Conservation (phyloP, 2,888 invertebrate species). For the Pristionchus exspectatus region DNA sequence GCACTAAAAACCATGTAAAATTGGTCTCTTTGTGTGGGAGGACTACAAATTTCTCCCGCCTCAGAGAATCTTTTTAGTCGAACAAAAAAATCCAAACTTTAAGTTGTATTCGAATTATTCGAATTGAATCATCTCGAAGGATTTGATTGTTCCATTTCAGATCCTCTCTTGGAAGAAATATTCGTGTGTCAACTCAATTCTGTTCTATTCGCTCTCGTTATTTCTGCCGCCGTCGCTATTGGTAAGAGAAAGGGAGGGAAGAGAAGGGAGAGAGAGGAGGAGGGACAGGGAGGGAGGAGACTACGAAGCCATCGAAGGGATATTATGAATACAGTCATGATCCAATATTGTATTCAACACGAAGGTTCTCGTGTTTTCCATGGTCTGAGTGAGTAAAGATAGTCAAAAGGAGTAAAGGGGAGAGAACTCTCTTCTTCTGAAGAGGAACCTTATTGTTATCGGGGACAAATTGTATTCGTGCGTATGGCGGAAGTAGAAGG, state of each 20-base stretch:
- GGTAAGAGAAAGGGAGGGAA: background rate
- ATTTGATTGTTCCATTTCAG: conserved; percentile 7
- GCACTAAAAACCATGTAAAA: background rate
- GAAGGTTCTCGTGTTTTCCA: background rate
- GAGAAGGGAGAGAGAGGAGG: too few relatives aligned
- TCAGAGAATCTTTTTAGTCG: background rate
- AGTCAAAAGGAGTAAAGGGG: background rate
- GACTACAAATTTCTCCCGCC: background rate
- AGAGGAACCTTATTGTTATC: too few relatives aligned
- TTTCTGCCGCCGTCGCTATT: conserved; percentile 11
- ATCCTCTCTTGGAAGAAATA: background rate
- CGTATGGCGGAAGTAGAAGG: too few relatives aligned
- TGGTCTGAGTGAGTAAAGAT: background rate
- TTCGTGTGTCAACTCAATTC: conserved; percentile 37
- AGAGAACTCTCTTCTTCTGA: too few relatives aligned
- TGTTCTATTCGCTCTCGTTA: conserved; percentile 39
- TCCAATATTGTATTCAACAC: background rate
- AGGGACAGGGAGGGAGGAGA: too few relatives aligned
- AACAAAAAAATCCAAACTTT: background rate
- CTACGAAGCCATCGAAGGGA: too few relatives aligned
- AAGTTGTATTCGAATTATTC: background rate
- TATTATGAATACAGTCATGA: too few relatives aligned
- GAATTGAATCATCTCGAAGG: background rate
- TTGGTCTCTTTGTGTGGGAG: background rate
- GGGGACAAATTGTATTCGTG: too few relatives aligned